Conservation (phyloP, 2,888 invertebrate species). For the Leptinotarsa tumamoca region DNA sequence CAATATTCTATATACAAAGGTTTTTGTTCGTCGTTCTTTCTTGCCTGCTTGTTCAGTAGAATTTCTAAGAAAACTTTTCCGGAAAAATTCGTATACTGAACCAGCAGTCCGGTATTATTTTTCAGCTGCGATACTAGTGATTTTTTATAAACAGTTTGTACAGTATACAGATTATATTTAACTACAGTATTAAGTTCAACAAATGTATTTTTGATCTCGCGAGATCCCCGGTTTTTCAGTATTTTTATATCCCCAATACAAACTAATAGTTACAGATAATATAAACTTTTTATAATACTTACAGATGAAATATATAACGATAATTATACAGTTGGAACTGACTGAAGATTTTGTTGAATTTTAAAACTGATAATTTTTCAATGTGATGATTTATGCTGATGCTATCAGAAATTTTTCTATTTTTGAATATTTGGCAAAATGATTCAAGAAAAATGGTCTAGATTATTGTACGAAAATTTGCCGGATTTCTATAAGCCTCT, state of each 20-base stretch:
- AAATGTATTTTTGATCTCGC: slow-evolving; percentile 53
- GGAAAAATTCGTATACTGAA: slow-evolving; percentile 10
- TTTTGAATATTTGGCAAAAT: slow-evolving; percentile 57
- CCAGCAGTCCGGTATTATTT: slow-evolving; percentile 40
- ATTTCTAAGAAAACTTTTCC: background rate
- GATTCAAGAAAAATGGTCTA: slow-evolving; percentile 60
- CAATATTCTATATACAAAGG: slow-evolving; percentile 63
- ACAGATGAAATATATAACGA: slow-evolving; percentile 48
- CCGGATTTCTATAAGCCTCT: slow-evolving; percentile 49
- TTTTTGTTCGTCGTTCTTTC: slow-evolving; percentile 57
- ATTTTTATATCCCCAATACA: slow-evolving; percentile 56
- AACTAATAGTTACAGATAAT: slow-evolving; percentile 50
- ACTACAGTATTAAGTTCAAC: slow-evolving; percentile 56
- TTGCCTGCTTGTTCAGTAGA: slow-evolving; percentile 22
- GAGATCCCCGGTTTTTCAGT: slow-evolving; percentile 54
- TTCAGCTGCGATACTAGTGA: slow-evolving; percentile 65
- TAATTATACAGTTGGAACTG: slow-evolving; percentile 57
- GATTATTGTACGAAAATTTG: slow-evolving; percentile 49
- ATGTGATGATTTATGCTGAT: slow-evolving; percentile 26
- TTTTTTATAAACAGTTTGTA: slow-evolving; percentile 64
- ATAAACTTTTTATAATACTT: slow-evolving; percentile 50
- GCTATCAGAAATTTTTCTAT: slow-evolving; percentile 32
- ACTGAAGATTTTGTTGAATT: slow-evolving; percentile 55
- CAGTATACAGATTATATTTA: slow-evolving; percentile 64
- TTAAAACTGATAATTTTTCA: slow-evolving; percentile 25